A percentile compares a stretch with the other conserved stretches of the same genome.
These are phyloP conservation scores for Melinaea menophilus DNA, from an alignment of 2,888 invertebrate species.

Conservation along the genomic window DNA sequence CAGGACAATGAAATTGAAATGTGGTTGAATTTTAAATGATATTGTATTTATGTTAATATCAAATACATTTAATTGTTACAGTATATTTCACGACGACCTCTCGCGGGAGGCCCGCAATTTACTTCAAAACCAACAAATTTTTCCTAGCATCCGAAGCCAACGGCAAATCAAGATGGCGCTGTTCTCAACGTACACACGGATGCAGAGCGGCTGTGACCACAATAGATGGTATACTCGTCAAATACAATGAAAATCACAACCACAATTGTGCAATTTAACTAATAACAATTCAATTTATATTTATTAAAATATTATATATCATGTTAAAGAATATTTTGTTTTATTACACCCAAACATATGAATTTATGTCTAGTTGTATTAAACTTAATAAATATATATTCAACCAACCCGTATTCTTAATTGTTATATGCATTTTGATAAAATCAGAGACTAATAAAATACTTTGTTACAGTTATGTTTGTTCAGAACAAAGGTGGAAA, in stretches of 20 bases:
- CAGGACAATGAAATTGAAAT: too few species aligned
- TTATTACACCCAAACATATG: too few species aligned
- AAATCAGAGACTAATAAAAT: not conserved
- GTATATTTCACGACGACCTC: constrained; percentile 18
- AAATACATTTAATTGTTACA: constrained; percentile 7
- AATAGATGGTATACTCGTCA: constrained; percentile 15
- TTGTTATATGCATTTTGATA: too few species aligned
- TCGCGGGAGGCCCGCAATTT: constrained; percentile 18
- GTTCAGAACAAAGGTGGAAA: constrained; percentile 42
- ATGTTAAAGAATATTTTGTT: too few species aligned
- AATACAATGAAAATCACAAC: constrained; percentile 21
- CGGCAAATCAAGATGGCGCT: constrained; percentile 29
- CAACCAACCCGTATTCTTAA: too few species aligned
- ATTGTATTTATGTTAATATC: too few species aligned
- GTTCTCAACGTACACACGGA: constrained; percentile 17
- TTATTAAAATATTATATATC: too few species aligned
- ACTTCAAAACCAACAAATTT: constrained; percentile 13
- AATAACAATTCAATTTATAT: too few species aligned
- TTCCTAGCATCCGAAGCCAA: constrained; percentile 10
- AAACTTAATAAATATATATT: too few species aligned
- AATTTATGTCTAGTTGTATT: too few species aligned
- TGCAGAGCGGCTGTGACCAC: constrained; percentile 22
- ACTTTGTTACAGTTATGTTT: constrained; percentile 40
- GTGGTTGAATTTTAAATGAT: too few species aligned
- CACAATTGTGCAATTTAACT: constrained; percentile 8